phyloP scores from a whole-genome alignment of 1,140 invertebrate species.

The Vanessa atalanta region DNA sequence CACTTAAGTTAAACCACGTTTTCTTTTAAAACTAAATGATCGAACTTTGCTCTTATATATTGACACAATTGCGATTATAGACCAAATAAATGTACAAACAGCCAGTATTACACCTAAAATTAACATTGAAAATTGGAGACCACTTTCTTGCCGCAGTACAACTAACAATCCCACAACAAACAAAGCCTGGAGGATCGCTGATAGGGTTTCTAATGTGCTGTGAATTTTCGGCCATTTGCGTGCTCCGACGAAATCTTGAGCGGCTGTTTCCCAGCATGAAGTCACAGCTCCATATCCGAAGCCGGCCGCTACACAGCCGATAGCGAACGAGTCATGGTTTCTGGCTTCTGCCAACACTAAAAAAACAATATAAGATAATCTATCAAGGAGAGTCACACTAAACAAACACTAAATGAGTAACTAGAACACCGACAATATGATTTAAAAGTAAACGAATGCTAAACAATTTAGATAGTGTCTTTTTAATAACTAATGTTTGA shows the following conservation, averaged over 20 bases:
- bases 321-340: conserved; percentile 63
- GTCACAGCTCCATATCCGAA: conserved; percentile 66
- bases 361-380: conserved; percentile 17
- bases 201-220: conserved; percentile 68
- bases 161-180: conserved; percentile 56
- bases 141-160: conserved; percentile 46
- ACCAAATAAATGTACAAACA: conserved; percentile 55
- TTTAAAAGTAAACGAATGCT: too few species aligned
- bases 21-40: conserved; percentile 49
- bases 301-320: conserved; percentile 66
- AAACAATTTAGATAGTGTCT: too few species aligned
- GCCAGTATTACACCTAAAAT: conserved; percentile 55
- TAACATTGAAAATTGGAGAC: conserved; percentile 58
- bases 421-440: too few species aligned
- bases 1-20: conserved; percentile 29
- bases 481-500: too few species aligned
- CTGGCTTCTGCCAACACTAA: conserved; percentile 61
- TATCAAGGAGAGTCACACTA: too few species aligned
- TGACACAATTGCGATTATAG: conserved; percentile 52
- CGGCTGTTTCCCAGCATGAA: conserved; percentile 64
- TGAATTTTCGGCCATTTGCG: conserved; percentile 73
- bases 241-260: conserved; percentile 68
- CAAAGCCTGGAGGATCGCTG: conserved; percentile 47
- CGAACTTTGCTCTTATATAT: conserved; percentile 62
- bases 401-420: too few species aligned